These are phyloP conservation scores for Tangara arthus DNA, from an alignment of 2,797 vertebrate species.

Conservation along the genomic window DNA sequence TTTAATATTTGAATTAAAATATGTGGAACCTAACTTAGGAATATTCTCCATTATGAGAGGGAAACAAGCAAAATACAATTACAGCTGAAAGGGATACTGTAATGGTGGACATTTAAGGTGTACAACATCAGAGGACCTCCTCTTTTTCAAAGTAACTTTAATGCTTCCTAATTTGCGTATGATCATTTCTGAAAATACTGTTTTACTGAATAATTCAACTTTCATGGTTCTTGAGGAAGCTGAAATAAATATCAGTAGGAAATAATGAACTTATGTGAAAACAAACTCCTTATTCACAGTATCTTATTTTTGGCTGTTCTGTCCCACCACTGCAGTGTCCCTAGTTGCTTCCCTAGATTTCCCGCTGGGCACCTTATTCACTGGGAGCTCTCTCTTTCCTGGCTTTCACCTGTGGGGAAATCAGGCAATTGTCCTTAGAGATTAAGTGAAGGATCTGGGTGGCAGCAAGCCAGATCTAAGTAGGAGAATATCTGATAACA, in stretches of 20 bases:
- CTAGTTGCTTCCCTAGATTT: background rate
- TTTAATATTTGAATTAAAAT: background rate
- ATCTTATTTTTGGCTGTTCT: background rate
- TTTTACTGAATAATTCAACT: background rate
- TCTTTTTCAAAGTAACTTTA: background rate
- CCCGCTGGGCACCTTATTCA: background rate
- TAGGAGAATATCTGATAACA: background rate
- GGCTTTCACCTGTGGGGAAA: rapidly evolving
- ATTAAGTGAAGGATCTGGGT: background rate
- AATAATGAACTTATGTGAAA: background rate
- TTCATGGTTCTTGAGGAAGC: background rate
- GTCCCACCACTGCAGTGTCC: background rate
- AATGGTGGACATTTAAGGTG: background rate
- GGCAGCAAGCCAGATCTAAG: background rate
- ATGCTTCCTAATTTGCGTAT: background rate
- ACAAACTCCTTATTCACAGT: background rate
- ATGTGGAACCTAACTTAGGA: background rate
- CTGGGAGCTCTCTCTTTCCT: background rate
- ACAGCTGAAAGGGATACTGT: background rate
- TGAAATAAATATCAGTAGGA: background rate
- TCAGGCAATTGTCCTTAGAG: background rate
- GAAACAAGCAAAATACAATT: background rate
- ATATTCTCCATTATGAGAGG: background rate
- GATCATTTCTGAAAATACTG: background rate
- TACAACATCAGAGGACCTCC: background rate